phyloP scores from a whole-genome alignment of 2,888 invertebrate genomes.

The Cacoxenus indagator region DNA sequence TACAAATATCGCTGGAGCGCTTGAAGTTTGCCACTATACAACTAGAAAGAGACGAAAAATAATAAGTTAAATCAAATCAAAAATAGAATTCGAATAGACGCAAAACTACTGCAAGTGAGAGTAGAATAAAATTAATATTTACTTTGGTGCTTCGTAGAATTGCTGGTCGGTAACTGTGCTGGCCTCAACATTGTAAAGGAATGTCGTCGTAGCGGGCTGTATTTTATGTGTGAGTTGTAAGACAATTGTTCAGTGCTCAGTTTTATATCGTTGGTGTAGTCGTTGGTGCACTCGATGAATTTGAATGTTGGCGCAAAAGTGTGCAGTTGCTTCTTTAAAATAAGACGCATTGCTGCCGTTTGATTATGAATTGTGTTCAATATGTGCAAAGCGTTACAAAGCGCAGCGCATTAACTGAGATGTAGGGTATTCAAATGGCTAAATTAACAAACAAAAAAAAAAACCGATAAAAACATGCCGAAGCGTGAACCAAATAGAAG shows the following conservation, averaged over 20 bases:
- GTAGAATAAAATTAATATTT: constrained; percentile 56
- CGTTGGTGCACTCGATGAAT: constrained; percentile 80
- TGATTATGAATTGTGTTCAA: no score
- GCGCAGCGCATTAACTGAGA: no score
- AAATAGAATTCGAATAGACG: constrained; percentile 40
- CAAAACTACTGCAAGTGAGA: constrained; percentile 40
- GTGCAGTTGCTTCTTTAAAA: constrained; percentile 81
- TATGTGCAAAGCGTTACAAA: no score
- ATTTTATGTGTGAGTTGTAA: constrained; percentile 84
- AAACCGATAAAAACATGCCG: no score
- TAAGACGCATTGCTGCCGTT: constrained; percentile 88
- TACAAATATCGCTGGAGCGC: constrained; percentile 41
- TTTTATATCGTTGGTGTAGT: constrained; percentile 85
- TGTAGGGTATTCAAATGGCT: no score
- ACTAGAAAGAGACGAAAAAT: constrained; percentile 45
- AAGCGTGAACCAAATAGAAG: neutral
- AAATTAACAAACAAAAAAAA: no score
- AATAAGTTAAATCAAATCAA: constrained; percentile 35
- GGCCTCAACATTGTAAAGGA: constrained; percentile 68
- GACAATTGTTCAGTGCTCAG: constrained; percentile 80
- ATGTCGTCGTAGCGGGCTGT: constrained; percentile 88
- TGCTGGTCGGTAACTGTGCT: constrained; percentile 49
- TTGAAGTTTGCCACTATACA: constrained; percentile 54
- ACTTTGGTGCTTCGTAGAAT: constrained; percentile 48
- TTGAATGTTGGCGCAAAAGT: constrained; percentile 91